A percentile compares a stretch with the other conserved stretches of the same genome.
These are phyloP conservation scores for Pachyuromys duprasi DNA, from an alignment of 2,797 vertebrate species.

Conservation along the genomic window DNA sequence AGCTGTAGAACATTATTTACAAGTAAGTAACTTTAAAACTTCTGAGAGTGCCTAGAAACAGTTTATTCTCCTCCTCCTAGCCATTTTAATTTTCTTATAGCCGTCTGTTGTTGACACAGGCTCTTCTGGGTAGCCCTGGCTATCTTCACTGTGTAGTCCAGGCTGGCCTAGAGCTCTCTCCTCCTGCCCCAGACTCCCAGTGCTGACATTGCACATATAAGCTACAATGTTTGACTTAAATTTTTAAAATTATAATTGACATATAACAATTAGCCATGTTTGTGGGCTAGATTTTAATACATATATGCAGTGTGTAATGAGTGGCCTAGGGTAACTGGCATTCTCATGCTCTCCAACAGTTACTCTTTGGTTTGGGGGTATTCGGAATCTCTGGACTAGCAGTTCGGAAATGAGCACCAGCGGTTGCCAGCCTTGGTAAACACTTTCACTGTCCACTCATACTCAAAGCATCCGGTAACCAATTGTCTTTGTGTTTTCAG, in stretches of 20 bases:
- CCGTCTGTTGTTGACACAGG: background rate
- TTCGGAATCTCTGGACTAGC: background rate
- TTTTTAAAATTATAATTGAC: background rate
- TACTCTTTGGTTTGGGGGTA: background rate
- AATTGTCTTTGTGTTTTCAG: background rate
- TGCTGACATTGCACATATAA: background rate
- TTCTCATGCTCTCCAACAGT: background rate
- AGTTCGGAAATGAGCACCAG: background rate
- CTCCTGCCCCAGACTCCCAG: background rate
- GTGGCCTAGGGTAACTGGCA: background rate
- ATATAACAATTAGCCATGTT: background rate
- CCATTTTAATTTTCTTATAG: background rate
- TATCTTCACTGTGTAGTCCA: background rate
- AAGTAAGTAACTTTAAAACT: constrained; percentile 54
- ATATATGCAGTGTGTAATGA: background rate
- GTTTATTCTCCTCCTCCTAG: background rate
- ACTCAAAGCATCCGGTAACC: background rate
- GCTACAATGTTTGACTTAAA: background rate
- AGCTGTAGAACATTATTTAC: background rate
- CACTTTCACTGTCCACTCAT: background rate
- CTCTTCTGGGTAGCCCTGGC: background rate
- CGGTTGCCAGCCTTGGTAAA: background rate
- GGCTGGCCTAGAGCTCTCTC: background rate
- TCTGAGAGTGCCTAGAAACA: constrained; percentile 8
- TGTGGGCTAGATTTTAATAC: background rate